phyloP scores from a whole-genome alignment of 92 coral and sea anemone species.

The Palythoa heliodiscus region DNA sequence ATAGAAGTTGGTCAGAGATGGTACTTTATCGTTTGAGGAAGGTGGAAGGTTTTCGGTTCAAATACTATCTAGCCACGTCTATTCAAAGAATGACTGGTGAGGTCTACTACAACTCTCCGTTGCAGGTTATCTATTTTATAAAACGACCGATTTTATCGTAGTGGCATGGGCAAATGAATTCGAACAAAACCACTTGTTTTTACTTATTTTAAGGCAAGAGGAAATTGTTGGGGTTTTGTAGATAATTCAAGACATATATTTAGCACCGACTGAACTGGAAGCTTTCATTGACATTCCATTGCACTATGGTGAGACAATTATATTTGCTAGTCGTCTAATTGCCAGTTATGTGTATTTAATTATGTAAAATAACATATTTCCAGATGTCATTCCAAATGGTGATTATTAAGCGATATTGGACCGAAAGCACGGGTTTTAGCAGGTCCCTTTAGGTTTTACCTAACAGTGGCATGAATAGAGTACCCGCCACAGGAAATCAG shows the following conservation, averaged over 20 bases:
- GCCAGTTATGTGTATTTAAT: background rate
- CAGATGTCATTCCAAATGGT: conserved; percentile 30
- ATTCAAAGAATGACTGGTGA: background rate
- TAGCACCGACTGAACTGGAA: background rate
- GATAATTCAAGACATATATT: background rate
- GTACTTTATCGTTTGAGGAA: background rate
- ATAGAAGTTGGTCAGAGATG: background rate
- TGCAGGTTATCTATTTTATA: background rate
- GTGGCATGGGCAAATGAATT: background rate
- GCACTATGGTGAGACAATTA: background rate
- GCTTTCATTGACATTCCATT: background rate
- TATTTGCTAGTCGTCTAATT: conserved; percentile 12
- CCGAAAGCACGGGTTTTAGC: conserved; percentile 8
- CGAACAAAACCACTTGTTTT: background rate
- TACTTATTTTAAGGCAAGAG: background rate
- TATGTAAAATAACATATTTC: conserved; percentile 15
- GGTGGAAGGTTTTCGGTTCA: background rate
- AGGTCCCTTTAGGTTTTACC: background rate
- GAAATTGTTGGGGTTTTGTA: background rate
- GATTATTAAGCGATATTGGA: conserved; percentile 19
- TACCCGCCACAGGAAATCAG: background rate
- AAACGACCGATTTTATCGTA: background rate
- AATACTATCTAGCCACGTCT: background rate
- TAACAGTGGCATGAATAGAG: background rate
- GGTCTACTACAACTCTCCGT: background rate